Percentiles rank a stretch among this genome's conserved stretches.
These are phyloP conservation scores for Melieria omissa DNA, from an alignment of 2,888 invertebrate genomes.

Conservation along the genomic window DNA sequence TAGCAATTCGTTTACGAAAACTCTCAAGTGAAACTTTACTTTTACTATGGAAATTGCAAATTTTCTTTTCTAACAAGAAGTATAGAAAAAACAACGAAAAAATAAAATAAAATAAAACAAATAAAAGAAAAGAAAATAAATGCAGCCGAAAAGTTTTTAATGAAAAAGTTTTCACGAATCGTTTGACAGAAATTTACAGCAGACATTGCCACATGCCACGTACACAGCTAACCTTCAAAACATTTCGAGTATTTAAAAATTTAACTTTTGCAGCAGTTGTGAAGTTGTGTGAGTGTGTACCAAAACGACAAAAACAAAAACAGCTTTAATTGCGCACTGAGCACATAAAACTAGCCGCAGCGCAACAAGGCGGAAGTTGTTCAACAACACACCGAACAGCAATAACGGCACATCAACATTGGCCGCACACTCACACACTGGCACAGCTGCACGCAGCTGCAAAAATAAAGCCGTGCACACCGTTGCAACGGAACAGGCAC, in stretches of 20 bases:
- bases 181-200: constrained; percentile 33
- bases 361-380: constrained; percentile 8
- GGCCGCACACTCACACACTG: neutral
- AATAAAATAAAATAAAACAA: neutral
- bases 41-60: neutral
- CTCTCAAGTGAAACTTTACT: too few species aligned
- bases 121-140: neutral
- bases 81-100: neutral
- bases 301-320: too few species aligned
- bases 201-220: neutral
- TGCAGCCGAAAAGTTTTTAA: constrained; percentile 37
- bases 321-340: too few species aligned
- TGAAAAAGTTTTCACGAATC: constrained; percentile 42
- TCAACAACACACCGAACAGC: constrained; percentile 13
- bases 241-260: too few species aligned
- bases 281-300: too few species aligned
- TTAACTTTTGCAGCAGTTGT: too few species aligned
- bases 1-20: too few species aligned
- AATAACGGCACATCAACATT: neutral
- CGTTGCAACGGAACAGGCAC: neutral
- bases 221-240: too few species aligned
- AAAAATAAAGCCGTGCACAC: neutral
- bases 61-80: neutral
- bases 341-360: too few species aligned
- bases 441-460: neutral